Evolutionary conservation across 2,888 invertebrate genomes (phyloP).

Genomic region (Keiferia lycopersicella): DNA sequence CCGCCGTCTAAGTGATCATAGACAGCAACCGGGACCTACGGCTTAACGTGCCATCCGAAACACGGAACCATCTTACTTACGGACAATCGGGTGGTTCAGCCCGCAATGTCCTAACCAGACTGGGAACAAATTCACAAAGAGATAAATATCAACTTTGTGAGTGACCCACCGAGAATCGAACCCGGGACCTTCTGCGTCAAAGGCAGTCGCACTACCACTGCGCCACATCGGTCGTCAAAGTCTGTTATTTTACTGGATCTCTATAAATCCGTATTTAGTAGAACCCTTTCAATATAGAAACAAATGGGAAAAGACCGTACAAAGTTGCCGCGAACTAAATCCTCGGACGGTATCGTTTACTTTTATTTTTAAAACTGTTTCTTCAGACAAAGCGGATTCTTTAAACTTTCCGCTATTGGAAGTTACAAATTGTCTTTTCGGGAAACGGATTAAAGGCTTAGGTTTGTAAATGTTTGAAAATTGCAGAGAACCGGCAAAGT

Average conservation of each 20-base stretch:
- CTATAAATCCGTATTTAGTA: conserved; percentile 1
- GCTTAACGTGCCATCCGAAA: too few relatives aligned
- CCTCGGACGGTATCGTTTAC: conserved; percentile 10
- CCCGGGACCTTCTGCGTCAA: too few relatives aligned
- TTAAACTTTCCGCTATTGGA: conserved; percentile 4
- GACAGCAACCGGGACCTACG: too few relatives aligned
- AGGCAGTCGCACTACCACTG: too few relatives aligned
- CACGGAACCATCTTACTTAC: too few relatives aligned
- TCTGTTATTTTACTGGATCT: not conserved
- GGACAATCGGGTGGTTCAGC: too few relatives aligned
- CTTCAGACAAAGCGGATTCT: conserved; percentile 18
- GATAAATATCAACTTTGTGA: too few relatives aligned
- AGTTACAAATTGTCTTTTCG: conserved; percentile 8
- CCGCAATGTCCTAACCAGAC: too few relatives aligned
- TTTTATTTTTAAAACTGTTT: conserved; percentile 23
- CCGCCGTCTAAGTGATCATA: too few relatives aligned
- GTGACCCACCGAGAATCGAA: too few relatives aligned
- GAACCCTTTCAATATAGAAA: conserved; percentile 12
- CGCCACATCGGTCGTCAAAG: too few relatives aligned
- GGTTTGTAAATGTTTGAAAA: not conserved
- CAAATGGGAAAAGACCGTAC: conserved; percentile 20
- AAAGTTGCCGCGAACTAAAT: conserved; percentile 13
- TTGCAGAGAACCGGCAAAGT: not conserved
- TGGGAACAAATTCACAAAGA: too few relatives aligned
- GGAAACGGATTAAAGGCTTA: conserved; percentile 14